Evolutionary conservation across 2,113 vertebrate genomes (phyloP).

Genomic region (Phyllostomus discolor): DNA sequence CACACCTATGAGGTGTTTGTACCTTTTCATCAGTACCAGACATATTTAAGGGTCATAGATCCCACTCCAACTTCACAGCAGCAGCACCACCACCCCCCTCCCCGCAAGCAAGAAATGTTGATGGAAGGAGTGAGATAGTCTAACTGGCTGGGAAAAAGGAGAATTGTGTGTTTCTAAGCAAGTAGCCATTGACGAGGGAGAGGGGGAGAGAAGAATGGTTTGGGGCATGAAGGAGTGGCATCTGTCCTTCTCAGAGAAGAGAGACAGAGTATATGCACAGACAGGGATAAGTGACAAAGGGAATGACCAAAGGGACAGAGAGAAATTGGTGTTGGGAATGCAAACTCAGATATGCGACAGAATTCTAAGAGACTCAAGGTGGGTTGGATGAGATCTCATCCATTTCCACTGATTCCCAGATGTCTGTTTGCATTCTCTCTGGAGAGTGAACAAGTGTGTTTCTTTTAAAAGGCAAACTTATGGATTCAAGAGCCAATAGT

Average conservation of each 20-base stretch:
- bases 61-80: neutral
- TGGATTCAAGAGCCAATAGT: neutral
- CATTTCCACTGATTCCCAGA: neutral
- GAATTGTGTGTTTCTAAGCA: neutral
- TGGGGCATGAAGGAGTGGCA: neutral
- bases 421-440: neutral
- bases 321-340: neutral
- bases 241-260: neutral
- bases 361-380: neutral
- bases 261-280: neutral
- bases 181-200: neutral
- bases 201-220: neutral
- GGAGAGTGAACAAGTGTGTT: neutral
- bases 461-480: slow-evolving; percentile 14
- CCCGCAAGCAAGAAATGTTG: neutral
- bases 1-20: neutral
- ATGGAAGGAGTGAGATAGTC: neutral
- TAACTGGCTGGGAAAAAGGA: neutral
- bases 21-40: neutral
- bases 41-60: neutral
- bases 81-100: neutral
- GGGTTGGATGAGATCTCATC: neutral
- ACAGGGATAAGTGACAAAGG: neutral
- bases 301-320: neutral
- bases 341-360: neutral